phyloP scores from a whole-genome alignment of 2,888 invertebrate species.

The Pristionchus mayeri region DNA sequence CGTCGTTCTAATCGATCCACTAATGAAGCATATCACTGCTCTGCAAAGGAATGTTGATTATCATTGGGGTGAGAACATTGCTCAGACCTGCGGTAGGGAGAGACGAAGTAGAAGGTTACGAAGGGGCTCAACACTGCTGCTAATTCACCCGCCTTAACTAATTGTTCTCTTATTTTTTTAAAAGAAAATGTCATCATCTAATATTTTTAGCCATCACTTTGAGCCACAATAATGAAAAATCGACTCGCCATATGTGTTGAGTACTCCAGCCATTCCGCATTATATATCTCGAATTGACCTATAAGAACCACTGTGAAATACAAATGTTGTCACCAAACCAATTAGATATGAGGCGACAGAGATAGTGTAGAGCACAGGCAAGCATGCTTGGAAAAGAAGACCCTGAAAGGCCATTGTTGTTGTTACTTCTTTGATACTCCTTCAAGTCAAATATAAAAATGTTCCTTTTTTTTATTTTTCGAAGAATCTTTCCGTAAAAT shows the following conservation, averaged over 20 bases:
- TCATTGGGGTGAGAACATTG: no score
- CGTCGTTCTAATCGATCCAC: no score
- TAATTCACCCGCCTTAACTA: not conserved
- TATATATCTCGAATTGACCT: not conserved
- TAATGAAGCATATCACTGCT: not conserved
- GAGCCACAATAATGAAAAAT: not conserved
- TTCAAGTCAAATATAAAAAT: no score
- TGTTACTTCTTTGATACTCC: no score
- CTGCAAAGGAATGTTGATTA: no score
- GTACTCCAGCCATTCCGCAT: constrained; percentile 2
- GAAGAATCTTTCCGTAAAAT: no score
- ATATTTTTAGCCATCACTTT: no score
- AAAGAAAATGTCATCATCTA: not conserved
- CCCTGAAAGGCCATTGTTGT: no score
- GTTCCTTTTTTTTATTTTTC: no score
- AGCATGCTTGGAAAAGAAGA: not conserved
- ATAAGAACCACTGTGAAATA: not conserved
- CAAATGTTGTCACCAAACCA: not conserved
- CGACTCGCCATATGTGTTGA: not conserved
- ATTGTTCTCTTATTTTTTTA: not conserved
- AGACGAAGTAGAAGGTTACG: not conserved
- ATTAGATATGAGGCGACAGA: not conserved
- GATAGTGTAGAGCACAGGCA: not conserved
- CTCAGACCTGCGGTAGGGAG: not conserved
- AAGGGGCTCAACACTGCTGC: not conserved